These are phyloP conservation scores for Cataglyphis rosenhaueri DNA, from an alignment of 2,888 invertebrate species.

Conservation along the genomic window DNA sequence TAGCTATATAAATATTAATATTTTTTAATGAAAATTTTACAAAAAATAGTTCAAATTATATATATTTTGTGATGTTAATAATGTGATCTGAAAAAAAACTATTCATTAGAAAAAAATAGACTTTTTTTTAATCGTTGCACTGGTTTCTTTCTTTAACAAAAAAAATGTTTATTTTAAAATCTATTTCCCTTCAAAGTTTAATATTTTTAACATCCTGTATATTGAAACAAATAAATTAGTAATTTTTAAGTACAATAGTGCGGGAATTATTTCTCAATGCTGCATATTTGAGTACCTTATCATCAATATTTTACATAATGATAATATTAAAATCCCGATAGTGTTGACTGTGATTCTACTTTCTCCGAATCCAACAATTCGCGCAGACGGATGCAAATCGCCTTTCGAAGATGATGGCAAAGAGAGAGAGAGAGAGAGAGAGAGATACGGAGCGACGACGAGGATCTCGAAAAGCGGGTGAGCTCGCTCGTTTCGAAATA, in stretches of 20 bases:
- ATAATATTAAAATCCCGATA: not conserved
- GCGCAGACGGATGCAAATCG: not conserved
- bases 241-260: not conserved
- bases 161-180: no score
- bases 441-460: constrained; percentile 20
- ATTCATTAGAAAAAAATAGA: no score
- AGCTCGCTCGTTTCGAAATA: constrained; percentile 56
- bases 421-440: not conserved
- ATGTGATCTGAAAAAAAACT: no score
- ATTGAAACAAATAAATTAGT: not conserved
- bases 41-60: no score
- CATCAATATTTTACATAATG: not conserved
- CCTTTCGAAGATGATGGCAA: constrained; percentile 54
- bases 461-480: constrained; percentile 42
- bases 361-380: not conserved
- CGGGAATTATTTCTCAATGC: not conserved
- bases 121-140: no score
- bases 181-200: no score
- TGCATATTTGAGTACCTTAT: not conserved
- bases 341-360: not conserved
- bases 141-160: no score
- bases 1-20: no score
- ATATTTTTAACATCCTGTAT: not conserved
- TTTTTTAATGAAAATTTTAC: no score
- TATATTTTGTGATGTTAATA: no score